Conservation (phyloP, 2,888 invertebrate genomes). For the Cataglyphis cursor region DNA sequence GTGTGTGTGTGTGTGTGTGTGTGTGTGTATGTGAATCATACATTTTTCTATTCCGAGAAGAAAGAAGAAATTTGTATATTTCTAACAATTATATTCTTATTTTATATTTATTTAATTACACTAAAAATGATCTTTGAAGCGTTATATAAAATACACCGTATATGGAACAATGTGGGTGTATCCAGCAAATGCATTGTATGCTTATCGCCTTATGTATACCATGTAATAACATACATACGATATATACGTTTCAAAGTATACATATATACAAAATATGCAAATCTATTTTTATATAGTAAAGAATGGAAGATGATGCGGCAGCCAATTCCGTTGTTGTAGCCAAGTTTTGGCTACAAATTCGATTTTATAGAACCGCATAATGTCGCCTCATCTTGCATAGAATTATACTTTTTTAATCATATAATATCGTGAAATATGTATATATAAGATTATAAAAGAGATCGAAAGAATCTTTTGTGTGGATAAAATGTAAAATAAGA, state of each 20-base stretch:
- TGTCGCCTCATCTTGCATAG: not conserved
- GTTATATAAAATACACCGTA: not conserved
- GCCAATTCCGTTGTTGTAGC: conserved; percentile 52
- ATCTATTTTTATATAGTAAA: not conserved
- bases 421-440: not conserved
- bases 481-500: conserved; percentile 21
- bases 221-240: not conserved
- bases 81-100: not conserved
- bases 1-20: not conserved
- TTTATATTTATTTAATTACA: conserved; percentile 12
- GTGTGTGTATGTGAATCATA: not conserved
- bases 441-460: conserved; percentile 8
- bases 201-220: conserved; percentile 8
- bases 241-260: not conserved
- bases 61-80: not conserved
- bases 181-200: conserved; percentile 10
- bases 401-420: conserved; percentile 1
- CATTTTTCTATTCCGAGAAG: not conserved
- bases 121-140: not conserved
- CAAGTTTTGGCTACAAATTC: conserved; percentile 40
- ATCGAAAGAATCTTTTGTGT: not conserved
- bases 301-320: conserved; percentile 27
- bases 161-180: conserved; percentile 11
- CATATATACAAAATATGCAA: not conserved
- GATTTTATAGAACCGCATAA: conserved; percentile 50